Conservation (phyloP, 2,113 vertebrate species). For the Passer montanus region DNA sequence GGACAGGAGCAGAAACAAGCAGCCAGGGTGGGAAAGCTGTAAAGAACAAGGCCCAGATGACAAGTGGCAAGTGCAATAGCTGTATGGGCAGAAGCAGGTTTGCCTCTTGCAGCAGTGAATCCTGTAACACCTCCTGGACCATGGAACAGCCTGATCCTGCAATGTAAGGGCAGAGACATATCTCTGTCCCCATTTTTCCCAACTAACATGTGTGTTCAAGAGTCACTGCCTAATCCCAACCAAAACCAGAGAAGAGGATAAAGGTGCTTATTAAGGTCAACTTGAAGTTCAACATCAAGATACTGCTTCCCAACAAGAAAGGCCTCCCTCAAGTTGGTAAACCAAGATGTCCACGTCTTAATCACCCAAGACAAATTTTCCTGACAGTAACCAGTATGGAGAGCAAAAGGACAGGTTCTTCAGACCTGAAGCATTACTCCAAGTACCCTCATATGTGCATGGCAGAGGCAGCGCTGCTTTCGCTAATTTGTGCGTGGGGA, state of each 20-base stretch:
- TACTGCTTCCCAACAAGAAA: not conserved
- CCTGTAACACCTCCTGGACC: not conserved
- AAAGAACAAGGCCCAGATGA: not conserved
- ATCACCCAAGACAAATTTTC: not conserved
- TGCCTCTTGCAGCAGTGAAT: not conserved
- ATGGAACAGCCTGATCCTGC: not conserved
- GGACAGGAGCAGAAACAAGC: not conserved
- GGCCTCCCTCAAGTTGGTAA: not conserved
- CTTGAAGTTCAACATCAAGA: not conserved
- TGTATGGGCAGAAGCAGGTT: not conserved
- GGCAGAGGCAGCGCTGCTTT: not conserved
- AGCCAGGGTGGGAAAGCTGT: not conserved
- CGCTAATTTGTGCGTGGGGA: not conserved
- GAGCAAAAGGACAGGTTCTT: not conserved
- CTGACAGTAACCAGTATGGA: not conserved
- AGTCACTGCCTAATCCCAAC: not conserved
- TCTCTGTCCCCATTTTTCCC: not conserved
- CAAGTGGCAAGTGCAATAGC: not conserved
- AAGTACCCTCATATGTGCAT: not conserved
- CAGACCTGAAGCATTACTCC: not conserved
- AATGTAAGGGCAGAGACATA: not conserved
- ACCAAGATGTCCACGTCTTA: not conserved
- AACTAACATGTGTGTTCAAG: rapidly evolving
- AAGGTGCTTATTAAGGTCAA: not conserved
- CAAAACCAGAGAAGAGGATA: not conserved